Base-by-base conservation (phyloP, 2,888 invertebrate genomes). In the Meteorus colon region DNA sequence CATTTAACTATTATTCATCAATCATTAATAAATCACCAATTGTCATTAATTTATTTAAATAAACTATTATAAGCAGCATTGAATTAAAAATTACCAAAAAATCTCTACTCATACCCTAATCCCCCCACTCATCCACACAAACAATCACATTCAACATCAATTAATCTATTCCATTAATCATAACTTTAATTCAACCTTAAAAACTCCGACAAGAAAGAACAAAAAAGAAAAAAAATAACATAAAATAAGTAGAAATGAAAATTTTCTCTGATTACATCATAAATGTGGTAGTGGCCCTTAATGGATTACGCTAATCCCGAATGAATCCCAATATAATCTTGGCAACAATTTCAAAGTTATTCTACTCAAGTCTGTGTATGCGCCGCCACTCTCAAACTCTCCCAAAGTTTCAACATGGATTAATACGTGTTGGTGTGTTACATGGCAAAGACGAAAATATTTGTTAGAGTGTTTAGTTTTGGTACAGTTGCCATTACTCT, bases 261-360 rank as follows among this genome's bases (percentile, higher is more conserved):
- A 19, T 55, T 3, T 41, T 41, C 41, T 34, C 19, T 19, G 55
- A 19, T 19, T 48, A 48, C 48, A 48, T 55, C 55, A 19, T 19
- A 55, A 55, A 55, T 55, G 55, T 19, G 55, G 55, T 24, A 55
- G 19, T 55, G 10, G 55, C 19, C 55, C 55, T 55, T 55, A 55
- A 55, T 55, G 55, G 55, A 19, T 55, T 55, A 55, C 55, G 8
- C 19, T 55, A 55, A 55, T 55, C 55, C 55, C 55, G 55, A 55
- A 55, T 55, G 55, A 55, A 55, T 55, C 55, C 55, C 55, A 55
- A 55, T 55, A 55, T 55, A 55, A 55, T 55, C 55, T 55, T 55
- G 55, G 55, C 19, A 55, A 55, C 55, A 55, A 55, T 55, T 55
- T 55, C 55, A 55, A 19, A 55, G 55, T 55, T 55, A 55, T 55